Conservation (phyloP, 2,888 invertebrate genomes). For the Drosophila prostipennis region DNA sequence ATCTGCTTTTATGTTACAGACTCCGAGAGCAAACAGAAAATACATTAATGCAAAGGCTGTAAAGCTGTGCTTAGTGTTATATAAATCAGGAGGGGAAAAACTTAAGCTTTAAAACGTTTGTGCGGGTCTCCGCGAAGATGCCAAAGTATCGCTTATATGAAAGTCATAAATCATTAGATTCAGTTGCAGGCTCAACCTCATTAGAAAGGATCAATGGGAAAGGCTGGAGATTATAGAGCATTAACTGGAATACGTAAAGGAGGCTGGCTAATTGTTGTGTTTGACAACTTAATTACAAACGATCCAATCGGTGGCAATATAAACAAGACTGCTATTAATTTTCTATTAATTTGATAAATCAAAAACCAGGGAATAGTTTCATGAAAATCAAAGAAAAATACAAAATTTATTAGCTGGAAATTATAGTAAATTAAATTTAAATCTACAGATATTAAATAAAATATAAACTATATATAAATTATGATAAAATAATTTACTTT, state of each 20-base stretch:
- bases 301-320: neutral
- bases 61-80: conserved; percentile 58
- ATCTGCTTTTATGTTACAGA: conserved; percentile 60
- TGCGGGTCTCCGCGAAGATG: conserved; percentile 4
- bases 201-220: conserved; percentile 33
- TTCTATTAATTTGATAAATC: neutral
- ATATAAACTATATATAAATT: no score
- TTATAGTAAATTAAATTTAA: no score
- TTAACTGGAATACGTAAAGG: neutral
- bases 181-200: conserved; percentile 9
- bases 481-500: no score
- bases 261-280: conserved; percentile 1
- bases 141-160: conserved; percentile 25
- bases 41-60: conserved; percentile 52
- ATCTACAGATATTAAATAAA: no score
- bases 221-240: conserved; percentile 1
- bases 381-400: neutral
- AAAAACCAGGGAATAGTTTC: neutral
- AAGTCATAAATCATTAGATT: conserved; percentile 23
- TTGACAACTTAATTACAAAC: conserved; percentile 2
- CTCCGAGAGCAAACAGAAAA: conserved; percentile 30
- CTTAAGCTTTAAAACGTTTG: neutral
- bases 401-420: neutral
- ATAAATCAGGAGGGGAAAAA: conserved; percentile 29
- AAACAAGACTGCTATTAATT: neutral